These are phyloP conservation scores for Sinocyclocheilus maitianheensis DNA, from an alignment of 2,113 vertebrate genomes.

Conservation along the genomic window DNA sequence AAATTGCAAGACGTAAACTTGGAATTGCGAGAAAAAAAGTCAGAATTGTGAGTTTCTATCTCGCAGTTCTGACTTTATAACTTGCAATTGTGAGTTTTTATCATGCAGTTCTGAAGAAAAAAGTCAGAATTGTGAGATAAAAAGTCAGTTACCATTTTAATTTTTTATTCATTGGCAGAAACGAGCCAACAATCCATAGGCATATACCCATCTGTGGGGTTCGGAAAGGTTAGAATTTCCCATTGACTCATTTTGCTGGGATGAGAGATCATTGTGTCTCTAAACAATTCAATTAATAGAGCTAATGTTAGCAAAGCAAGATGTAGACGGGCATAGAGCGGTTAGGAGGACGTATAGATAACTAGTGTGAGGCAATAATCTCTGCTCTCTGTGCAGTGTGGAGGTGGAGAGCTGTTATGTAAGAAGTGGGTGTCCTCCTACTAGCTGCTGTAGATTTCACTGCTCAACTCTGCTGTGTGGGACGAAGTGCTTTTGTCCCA, in stretches of 20 bases:
- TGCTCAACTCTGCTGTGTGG: constrained; percentile 46
- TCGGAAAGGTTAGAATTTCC: constrained; percentile 2
- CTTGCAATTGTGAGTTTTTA: no score
- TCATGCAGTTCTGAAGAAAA: no score
- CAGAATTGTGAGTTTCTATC: no score
- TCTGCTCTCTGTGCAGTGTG: constrained; percentile 32
- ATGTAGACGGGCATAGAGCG: neutral
- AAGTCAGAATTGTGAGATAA: no score
- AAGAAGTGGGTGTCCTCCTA: constrained; percentile 55
- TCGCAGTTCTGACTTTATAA: no score
- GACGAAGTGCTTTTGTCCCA: constrained; percentile 31
- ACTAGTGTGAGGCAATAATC: constrained; percentile 37
- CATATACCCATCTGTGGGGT: neutral
- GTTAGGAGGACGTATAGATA: constrained; percentile 30
- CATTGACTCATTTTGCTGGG: neutral
- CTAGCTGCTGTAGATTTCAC: constrained; percentile 45
- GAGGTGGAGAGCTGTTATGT: constrained; percentile 50
- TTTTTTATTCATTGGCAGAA: neutral
- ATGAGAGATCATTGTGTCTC: neutral
- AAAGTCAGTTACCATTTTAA: no score
- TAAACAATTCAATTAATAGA: neutral
- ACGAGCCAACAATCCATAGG: no score
- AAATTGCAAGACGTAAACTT: no score
- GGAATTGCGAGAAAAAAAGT: no score
- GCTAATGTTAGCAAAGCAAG: neutral